A percentile compares a stretch with the other conserved stretches of the same genome.
These are phyloP conservation scores for Orchesella flavescens DNA, from an alignment of 2,888 invertebrate species.

Conservation along the genomic window DNA sequence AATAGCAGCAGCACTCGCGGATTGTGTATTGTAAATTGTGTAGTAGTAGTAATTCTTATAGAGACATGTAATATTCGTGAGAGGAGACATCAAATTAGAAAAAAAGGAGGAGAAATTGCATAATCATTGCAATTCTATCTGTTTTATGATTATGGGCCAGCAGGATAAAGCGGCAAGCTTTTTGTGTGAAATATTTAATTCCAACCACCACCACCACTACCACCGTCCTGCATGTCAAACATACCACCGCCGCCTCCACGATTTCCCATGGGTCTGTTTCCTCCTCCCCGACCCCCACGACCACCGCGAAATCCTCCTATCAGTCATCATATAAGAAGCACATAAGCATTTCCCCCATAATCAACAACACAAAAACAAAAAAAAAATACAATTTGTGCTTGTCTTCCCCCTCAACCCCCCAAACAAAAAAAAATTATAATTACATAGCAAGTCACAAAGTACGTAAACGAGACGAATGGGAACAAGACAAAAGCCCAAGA, in stretches of 20 bases:
- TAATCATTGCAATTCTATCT: conserved; percentile 49
- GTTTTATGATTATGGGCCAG: conserved; percentile 65
- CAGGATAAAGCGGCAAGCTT: conserved; percentile 66
- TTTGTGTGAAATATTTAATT: conserved; percentile 63
- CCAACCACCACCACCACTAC: conserved; percentile 68
- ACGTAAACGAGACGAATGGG: conserved; percentile 68
- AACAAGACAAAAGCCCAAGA: conserved; percentile 62
- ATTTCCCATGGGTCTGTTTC: conserved; percentile 62
- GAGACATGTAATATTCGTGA: conserved; percentile 40
- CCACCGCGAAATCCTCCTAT: conserved; percentile 68
- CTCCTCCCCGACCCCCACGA: conserved; percentile 72
- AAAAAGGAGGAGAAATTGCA: conserved; percentile 54
- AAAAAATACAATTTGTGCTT: conserved; percentile 59
- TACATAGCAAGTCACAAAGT: conserved; percentile 67
- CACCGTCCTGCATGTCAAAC: conserved; percentile 67
- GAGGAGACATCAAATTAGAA: conserved; percentile 64
- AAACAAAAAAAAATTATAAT: conserved; percentile 18
- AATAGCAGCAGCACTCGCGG: conserved; percentile 65
- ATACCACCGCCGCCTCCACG: conserved; percentile 69
- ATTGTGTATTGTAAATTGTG: conserved; percentile 62
- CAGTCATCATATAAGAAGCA: conserved; percentile 65
- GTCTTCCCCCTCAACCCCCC: conserved; percentile 58
- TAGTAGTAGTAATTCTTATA: conserved; percentile 51
- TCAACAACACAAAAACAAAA: conserved; percentile 62
- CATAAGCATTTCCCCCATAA: conserved; percentile 65